A percentile compares a stretch with the other conserved stretches of the same genome.
phyloP scores from a whole-genome alignment of 2,888 invertebrate genomes.

The Parnassius glacialis region DNA sequence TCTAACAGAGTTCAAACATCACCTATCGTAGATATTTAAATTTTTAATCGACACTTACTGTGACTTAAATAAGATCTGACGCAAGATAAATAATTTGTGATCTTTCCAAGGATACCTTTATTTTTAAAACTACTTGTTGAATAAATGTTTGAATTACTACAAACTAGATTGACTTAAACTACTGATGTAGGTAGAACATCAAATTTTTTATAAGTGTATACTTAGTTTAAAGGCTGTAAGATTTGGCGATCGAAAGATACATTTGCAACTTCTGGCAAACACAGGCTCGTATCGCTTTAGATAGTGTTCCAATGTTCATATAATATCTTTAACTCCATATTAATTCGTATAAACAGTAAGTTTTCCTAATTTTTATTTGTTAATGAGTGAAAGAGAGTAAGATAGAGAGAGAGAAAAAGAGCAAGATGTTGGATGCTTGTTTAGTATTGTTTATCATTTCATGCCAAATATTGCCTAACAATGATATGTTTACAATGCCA shows the following conservation, averaged over 20 bases:
- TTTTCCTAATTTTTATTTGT: no score
- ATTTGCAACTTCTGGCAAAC: slow-evolving; percentile 69
- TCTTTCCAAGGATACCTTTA: slow-evolving; percentile 28
- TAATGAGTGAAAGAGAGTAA: no score
- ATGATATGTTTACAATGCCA: not conserved
- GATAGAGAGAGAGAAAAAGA: no score
- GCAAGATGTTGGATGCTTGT: not conserved
- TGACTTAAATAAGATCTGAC: slow-evolving; percentile 54
- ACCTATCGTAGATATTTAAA: slow-evolving; percentile 42
- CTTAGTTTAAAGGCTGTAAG: slow-evolving; percentile 27
- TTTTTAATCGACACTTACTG: slow-evolving; percentile 32
- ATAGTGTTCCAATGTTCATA: slow-evolving; percentile 1
- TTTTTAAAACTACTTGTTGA: slow-evolving; percentile 26
- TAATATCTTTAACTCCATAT: not conserved
- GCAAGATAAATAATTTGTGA: slow-evolving; percentile 63
- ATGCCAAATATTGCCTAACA: not conserved
- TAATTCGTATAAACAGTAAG: no score
- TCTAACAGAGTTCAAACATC: slow-evolving; percentile 64
- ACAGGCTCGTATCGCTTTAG: slow-evolving; percentile 51
- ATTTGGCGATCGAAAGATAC: slow-evolving; percentile 41
- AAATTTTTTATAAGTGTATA: slow-evolving; percentile 22
- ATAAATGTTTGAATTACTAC: slow-evolving; percentile 27
- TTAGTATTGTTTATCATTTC: not conserved
- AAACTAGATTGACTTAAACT: slow-evolving; percentile 14
- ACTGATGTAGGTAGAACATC: slow-evolving; percentile 20